Base-by-base conservation (phyloP, 2,888 invertebrate genomes). In the Julus scanicus region DNA sequence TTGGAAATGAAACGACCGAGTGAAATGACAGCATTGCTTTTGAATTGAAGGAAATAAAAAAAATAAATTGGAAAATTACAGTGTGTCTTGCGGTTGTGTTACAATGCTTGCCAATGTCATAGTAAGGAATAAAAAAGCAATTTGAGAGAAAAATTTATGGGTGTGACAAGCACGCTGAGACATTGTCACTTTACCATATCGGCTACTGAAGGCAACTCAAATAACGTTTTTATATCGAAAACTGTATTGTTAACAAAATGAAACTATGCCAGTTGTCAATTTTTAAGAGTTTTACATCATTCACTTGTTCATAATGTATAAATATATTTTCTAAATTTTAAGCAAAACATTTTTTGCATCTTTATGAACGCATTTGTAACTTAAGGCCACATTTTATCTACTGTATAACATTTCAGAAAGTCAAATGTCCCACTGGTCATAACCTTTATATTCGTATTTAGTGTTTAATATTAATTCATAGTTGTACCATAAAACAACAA, bases 1-100 rank as follows among this genome's bases (percentile, higher is more conserved):
- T 71, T 71, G 71, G 71, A 71, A 71, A 29, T 71, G 71, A 71
- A 71, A 71, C 71, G 71, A 71, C 71, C 71, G 71, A 71, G 71
- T 29, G 71, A 71, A 71, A 71, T 71, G 9, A 71, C 71, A 71
- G 71, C 71, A 71, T 71, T 71, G 71, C 71, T 71, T 20, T 71
- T 20, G 71, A 71, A 71, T 71, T 71, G 71, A 71, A 20, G 71
- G 71, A 11, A 11, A 71, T n/a, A n/a, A 63, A 71, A 29, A 71
- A 53, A 71, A 71, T 1, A 71, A 71, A 71, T 71, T 71, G 20
- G 71, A 71, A 71, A 71, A 71, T 9, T 71, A 71, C 71, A 71
- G 71, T 71, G 71, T 71, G 71, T 71, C 71, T 71, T 71, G 71
- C 71, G 71, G 71, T 71, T 20, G 20, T 20, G 71, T 71, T 71